These are phyloP conservation scores for Exephanes ischioxanthus DNA, from an alignment of 2,888 invertebrate genomes.

Conservation along the genomic window DNA sequence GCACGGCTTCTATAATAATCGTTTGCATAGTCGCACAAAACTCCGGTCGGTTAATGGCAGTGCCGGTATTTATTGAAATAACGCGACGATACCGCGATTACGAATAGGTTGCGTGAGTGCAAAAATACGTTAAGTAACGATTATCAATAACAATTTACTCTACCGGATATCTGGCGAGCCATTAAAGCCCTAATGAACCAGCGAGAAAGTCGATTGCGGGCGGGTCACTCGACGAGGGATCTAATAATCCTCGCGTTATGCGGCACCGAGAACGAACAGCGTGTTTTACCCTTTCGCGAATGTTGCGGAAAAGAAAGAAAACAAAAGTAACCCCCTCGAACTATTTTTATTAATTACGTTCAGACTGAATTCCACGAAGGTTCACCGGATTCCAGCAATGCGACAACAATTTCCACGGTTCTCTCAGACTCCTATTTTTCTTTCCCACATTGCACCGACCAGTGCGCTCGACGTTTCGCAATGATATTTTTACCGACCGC, in stretches of 20 bases:
- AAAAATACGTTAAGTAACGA: conserved; percentile 44
- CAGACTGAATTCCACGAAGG: conserved; percentile 61
- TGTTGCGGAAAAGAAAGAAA: not conserved
- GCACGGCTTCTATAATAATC: conserved; percentile 74
- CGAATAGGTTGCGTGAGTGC: conserved; percentile 31
- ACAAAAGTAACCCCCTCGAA: conserved; percentile 1
- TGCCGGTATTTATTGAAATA: conserved; percentile 58
- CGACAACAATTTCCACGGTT: conserved; percentile 59
- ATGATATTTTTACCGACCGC: conserved; percentile 7
- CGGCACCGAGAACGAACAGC: conserved; percentile 12
- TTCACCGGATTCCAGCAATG: conserved; percentile 62
- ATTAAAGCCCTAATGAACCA: conserved; percentile 7
- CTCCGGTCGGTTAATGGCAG: conserved; percentile 52
- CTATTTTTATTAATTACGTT: conserved; percentile 16
- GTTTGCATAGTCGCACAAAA: conserved; percentile 75
- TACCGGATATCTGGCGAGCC: conserved; percentile 43
- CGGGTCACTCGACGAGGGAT: conserved; percentile 35
- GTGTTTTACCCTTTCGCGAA: conserved; percentile 56
- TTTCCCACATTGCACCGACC: conserved; percentile 7
- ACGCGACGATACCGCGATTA: conserved; percentile 36
- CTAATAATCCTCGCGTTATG: conserved; percentile 21
- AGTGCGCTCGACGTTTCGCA: conserved; percentile 23
- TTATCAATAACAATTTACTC: conserved; percentile 65
- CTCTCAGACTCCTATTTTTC: conserved; percentile 13
- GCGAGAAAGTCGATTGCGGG: not conserved